Evolutionary conservation across 2,113 vertebrate species (phyloP), one percentile per base, ranked within the genome.

Genomic region (Heterotilapia buettikoferi): DNA sequence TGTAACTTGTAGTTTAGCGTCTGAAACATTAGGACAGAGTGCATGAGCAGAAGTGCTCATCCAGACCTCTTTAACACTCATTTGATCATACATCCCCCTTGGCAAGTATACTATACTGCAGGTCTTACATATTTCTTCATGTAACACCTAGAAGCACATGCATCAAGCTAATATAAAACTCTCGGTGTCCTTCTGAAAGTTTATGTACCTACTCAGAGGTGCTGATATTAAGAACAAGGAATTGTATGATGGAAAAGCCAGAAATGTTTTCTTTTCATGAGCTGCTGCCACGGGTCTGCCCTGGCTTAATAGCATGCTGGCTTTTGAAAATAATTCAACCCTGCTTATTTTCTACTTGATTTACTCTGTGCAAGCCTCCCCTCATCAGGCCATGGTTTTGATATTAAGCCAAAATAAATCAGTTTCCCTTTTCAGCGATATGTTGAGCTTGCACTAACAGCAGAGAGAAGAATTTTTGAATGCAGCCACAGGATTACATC

Each of bases 321-420:
- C 92, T 94, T 93, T 94, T 94, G 87, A 93, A 96, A 95, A 91
- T 93, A 95, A 96, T 93, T 96, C 93, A 90, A 88, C 92, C 47
- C 90, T 90, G 92, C 94, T 95, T 94, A 95, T 94, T 96, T 96
- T 96, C 90, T 92, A 90, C 92, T 95, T 93, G 93, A 94, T 94
- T 96, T 96, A 88, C 87, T 91, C 86, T 83, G 80, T 79, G 88
- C 90, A 89, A 93, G 84, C 84, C 90, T 89, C 92, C 86, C 92
- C 92, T 94, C 92, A 92, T 96, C 94, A 95, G 93, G 56, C 93
- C 61, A 5, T 81, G 90, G 90, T 91, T 94, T 93, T 95, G 94
- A 94, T 93, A 93, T 84, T 40, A 81, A 90, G 94, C 95, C 95
- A 97, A 93, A 92, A 82, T 91, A 96, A 96, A 96, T 92, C 84